Conservation (phyloP, 2,113 vertebrate genomes). For the Porphyrio hochstetteri region DNA sequence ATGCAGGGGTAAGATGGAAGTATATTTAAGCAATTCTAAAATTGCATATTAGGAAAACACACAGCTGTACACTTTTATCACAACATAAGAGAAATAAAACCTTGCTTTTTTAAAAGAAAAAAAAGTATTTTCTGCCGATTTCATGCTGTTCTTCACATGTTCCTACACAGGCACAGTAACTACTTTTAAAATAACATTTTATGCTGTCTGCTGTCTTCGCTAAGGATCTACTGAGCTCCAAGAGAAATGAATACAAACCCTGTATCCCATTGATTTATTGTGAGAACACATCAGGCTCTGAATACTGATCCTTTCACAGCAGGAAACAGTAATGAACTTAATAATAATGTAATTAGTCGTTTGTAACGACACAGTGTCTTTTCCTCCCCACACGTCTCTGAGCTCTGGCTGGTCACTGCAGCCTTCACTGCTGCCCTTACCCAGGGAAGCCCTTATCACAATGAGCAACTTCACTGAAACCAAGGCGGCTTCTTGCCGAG, state of each 20-base stretch:
- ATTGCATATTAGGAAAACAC: background rate
- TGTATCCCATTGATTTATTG: background rate
- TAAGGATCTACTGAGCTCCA: background rate
- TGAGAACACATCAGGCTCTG: background rate
- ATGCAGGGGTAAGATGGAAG: background rate
- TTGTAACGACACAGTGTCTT: background rate
- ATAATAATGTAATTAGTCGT: slow-evolving; percentile 2
- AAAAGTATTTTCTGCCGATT: background rate
- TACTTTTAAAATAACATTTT: background rate
- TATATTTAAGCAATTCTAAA: background rate
- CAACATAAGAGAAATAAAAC: background rate
- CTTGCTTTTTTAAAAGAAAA: background rate
- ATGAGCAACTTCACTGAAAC: background rate
- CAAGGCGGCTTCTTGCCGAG: background rate
- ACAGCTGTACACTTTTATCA: background rate
- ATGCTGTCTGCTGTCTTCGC: background rate
- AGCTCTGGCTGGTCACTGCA: background rate
- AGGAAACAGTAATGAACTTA: background rate
- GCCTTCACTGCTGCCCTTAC: slow-evolving; percentile 1
- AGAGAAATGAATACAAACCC: background rate
- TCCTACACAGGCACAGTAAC: background rate
- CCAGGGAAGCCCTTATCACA: background rate
- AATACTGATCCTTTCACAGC: slow-evolving; percentile 31
- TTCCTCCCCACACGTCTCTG: background rate
- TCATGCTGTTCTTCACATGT: background rate